Evolutionary conservation across 2,888 invertebrate species (phyloP).

Genomic region (Tenthredo livida): DNA sequence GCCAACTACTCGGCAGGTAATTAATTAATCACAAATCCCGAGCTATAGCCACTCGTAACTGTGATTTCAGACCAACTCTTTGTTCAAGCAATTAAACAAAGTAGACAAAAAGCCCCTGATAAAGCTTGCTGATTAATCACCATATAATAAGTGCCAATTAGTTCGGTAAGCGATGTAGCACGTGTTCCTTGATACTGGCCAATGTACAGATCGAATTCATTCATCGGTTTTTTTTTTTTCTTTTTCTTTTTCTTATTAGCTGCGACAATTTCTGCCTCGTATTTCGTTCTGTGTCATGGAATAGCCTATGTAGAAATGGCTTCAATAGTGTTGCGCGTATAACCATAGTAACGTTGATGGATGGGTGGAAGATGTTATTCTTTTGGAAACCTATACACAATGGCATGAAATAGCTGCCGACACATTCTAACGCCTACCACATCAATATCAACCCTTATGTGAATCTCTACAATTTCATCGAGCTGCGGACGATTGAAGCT

Average conservation of each 20-base stretch:
- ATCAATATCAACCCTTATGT: constrained; percentile 7
- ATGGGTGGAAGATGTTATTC: background rate
- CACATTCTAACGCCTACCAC: background rate
- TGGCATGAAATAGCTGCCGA: background rate
- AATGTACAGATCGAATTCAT: background rate
- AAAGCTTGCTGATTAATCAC: background rate
- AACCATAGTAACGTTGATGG: background rate
- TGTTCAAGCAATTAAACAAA: background rate
- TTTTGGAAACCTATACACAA: background rate
- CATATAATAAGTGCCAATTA: background rate
- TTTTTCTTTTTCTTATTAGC: background rate
- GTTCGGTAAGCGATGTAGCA: background rate
- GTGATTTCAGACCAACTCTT: background rate
- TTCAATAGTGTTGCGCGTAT: background rate
- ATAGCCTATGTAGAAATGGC: background rate
- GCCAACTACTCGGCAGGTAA: background rate
- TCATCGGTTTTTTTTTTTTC: background rate
- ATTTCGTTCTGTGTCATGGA: background rate
- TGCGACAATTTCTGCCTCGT: background rate
- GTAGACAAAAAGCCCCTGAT: background rate
- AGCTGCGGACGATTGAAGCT: background rate
- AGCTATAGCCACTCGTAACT: background rate
- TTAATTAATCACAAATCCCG: background rate
- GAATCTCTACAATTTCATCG: constrained; percentile 33
- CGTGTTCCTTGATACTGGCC: background rate